phyloP scores from a whole-genome alignment of 2,113 vertebrate species.

The Chroicocephalus ridibundus region DNA sequence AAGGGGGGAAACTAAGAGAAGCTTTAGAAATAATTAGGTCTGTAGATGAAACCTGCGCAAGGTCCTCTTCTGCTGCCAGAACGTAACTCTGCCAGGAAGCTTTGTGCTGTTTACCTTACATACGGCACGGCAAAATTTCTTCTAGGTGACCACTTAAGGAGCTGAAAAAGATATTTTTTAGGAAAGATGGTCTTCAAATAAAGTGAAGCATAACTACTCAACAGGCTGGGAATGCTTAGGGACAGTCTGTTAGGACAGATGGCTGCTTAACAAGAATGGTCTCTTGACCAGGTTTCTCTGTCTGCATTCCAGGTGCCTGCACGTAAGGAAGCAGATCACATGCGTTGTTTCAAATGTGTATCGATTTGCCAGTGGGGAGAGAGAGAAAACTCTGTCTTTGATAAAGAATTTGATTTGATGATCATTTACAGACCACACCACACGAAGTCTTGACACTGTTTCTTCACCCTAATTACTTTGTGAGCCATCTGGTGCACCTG shows the following conservation, averaged over 20 bases:
- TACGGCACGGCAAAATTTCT: background rate
- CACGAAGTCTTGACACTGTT: slow-evolving; percentile 44
- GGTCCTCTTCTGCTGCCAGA: background rate
- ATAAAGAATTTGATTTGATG: slow-evolving; percentile 47
- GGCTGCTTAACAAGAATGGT: slow-evolving; percentile 55
- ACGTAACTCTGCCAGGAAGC: background rate
- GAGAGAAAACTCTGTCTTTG: slow-evolving; percentile 17
- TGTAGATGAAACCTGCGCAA: background rate
- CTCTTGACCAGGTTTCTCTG: slow-evolving; percentile 51
- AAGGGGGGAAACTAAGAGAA: background rate
- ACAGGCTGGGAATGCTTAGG: slow-evolving; percentile 18
- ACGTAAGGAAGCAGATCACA: slow-evolving; percentile 2
- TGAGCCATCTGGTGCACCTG: slow-evolving; percentile 68
- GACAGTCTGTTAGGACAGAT: slow-evolving; percentile 59
- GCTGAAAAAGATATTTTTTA: background rate
- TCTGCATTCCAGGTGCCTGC: slow-evolving; percentile 31
- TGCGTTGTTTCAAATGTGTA: background rate
- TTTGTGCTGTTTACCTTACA: background rate
- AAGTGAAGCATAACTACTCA: background rate
- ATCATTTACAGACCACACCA: slow-evolving; percentile 48
- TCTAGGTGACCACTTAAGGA: background rate
- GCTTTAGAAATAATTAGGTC: background rate
- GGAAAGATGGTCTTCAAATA: background rate
- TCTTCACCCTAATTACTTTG: slow-evolving; percentile 62
- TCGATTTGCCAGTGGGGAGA: slow-evolving; percentile 33